Base-by-base conservation (phyloP, 1,140 invertebrate genomes). In the Caenorhabditis tropicalis region DNA sequence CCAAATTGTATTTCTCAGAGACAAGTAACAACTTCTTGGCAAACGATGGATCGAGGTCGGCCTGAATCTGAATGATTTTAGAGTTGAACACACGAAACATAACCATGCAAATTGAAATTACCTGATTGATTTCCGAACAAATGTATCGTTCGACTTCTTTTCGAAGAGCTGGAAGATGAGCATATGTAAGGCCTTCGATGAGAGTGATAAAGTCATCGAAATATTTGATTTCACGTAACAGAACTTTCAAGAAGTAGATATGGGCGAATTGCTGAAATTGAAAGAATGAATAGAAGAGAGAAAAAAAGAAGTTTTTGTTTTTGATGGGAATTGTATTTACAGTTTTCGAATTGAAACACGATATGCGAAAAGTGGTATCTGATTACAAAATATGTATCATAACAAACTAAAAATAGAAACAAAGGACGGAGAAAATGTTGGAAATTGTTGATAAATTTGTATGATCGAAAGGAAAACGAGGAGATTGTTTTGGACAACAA, bases 61-160 rank as follows among this genome's bases (percentile, higher is more conserved):
- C 46, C 46, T 49, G 79, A 81, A 56, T 56, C 49, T 81, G n/a
- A 82, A 82, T 21, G 7, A 82, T 29, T 33, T 6, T 21, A 7
- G 10, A 12, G 65, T 60, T 31, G 49, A 82, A 65, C 21, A 31
- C 21, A n/a, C 39, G n/a, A 43, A n/a, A 6, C 3, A 16, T 56
- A 39, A 19, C 39, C 21, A 43, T 51, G 5, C 27, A 2, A 39
- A 2, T 24, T 10, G n/a, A n/a, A n/a, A 12, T 79, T 48, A 86
- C 85, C 81, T 48, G 19, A 6, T 83, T 81, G 5, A 87, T 60
- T 79, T 86, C 74, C 7, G 9, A 16, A 43, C 86, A 87, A 81
- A 87, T 82, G 49, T 82, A 87, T 43, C 81, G 80, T 27, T 87
- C 86, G 19, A 82, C 48, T 79, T 86, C 86, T 27, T 74, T 82